Evolutionary conservation across 2,888 invertebrate species (phyloP).

Genomic region (Ceraclea dissimilis): DNA sequence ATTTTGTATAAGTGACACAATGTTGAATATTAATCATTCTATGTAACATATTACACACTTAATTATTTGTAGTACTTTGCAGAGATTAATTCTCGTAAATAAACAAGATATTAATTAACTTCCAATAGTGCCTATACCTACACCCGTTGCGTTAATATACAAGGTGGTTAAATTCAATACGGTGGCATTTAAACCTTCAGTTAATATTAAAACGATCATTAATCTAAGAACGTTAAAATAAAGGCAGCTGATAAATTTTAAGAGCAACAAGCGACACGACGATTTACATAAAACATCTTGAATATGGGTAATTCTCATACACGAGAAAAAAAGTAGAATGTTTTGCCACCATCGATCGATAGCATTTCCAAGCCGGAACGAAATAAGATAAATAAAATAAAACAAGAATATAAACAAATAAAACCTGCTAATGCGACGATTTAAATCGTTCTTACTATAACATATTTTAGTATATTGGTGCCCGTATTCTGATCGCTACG

Average conservation of each 20-base stretch:
- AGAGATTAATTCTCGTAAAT: too few relatives aligned
- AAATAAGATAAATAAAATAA: constrained; percentile 13
- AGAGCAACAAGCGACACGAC: too few relatives aligned
- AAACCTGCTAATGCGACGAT: constrained; percentile 11
- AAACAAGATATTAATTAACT: too few relatives aligned
- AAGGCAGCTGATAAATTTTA: not conserved
- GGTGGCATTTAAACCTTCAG: not conserved
- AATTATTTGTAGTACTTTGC: too few relatives aligned
- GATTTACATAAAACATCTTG: not conserved
- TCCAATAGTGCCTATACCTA: too few relatives aligned
- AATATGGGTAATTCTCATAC: not conserved
- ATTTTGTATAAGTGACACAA: too few relatives aligned
- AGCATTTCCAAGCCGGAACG: constrained; percentile 7
- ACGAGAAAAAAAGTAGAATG: not conserved
- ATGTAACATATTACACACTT: too few relatives aligned
- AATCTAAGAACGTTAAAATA: not conserved
- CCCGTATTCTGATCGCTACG: too few relatives aligned
- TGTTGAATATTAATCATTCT: too few relatives aligned
- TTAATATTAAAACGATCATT: not conserved
- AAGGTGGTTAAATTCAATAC: not conserved
- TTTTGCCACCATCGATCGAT: constrained; percentile 12
- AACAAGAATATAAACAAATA: constrained; percentile 13
- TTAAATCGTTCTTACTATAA: constrained; percentile 17
- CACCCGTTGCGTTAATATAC: too few relatives aligned
- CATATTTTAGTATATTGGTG: too few relatives aligned